phyloP scores from a whole-genome alignment of 2,797 vertebrate species.

The Spheniscus humboldti region DNA sequence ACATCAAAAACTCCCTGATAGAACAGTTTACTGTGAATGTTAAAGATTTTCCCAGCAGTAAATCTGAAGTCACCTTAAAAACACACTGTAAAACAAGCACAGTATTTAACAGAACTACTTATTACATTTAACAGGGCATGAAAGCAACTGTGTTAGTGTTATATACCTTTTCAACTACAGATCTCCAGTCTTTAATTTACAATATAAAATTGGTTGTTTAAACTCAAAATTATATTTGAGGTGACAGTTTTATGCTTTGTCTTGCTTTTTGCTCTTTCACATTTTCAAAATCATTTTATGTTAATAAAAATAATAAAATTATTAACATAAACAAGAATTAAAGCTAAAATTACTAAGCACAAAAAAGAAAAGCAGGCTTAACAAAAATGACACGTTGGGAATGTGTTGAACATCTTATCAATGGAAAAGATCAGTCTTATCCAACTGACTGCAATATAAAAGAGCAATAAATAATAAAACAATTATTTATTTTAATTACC shows the following conservation, averaged over 20 bases:
- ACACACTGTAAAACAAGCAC: constrained; percentile 6
- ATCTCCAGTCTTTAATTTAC: background rate
- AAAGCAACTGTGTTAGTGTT: background rate
- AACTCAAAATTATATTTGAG: background rate
- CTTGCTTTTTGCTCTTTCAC: background rate
- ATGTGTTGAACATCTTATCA: background rate
- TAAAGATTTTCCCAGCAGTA: constrained; percentile 23
- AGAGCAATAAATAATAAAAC: background rate
- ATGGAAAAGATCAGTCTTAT: background rate
- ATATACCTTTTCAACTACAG: background rate
- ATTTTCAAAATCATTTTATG: background rate
- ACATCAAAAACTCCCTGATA: background rate
- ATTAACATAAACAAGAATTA: background rate
- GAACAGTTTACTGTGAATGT: background rate
- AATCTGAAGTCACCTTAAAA: constrained; percentile 28
- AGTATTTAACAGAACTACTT: constrained; percentile 3
- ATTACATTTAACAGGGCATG: background rate
- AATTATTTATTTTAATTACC: background rate
- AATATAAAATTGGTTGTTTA: background rate
- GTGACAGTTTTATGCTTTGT: background rate
- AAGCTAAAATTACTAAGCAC: background rate
- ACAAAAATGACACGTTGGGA: background rate
- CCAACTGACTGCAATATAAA: background rate
- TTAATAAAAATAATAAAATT: background rate
- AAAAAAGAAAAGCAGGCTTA: background rate